Conservation (phyloP, 2,888 invertebrate genomes). For the Hedya salicella region DNA sequence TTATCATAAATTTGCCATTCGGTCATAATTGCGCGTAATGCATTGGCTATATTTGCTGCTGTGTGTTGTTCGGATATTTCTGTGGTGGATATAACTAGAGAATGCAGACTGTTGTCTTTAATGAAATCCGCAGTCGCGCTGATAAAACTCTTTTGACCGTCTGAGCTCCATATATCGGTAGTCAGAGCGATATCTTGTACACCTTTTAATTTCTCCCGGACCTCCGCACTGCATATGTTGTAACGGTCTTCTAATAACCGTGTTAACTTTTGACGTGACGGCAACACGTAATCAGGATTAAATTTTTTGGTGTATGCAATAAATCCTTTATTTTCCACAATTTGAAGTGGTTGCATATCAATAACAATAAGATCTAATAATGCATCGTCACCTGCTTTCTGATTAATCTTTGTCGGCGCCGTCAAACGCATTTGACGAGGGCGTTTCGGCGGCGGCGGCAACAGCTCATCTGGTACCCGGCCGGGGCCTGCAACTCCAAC, state of each 20-base stretch:
- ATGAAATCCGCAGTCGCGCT: too few species aligned
- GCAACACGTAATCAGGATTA: background rate
- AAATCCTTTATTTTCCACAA: conserved; percentile 1
- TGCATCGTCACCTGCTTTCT: conserved; percentile 6
- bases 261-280: too few species aligned
- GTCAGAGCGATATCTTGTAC: too few species aligned
- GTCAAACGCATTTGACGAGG: conserved; percentile 9
- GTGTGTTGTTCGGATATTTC: too few species aligned
- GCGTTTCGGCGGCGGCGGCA: background rate
- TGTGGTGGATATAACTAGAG: too few species aligned
- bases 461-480: background rate
- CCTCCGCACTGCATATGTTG: too few species aligned
- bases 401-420: conserved; percentile 5
- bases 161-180: too few species aligned
- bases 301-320: background rate
- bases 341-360: background rate
- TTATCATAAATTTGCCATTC: background rate
- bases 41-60: background rate
- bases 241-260: too few species aligned
- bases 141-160: too few species aligned
- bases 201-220: too few species aligned
- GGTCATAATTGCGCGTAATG: background rate
- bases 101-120: too few species aligned
- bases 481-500: too few species aligned
- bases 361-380: background rate